Conservation (phyloP, 1,140 invertebrate species). For the Tetramorium alpestre region DNA sequence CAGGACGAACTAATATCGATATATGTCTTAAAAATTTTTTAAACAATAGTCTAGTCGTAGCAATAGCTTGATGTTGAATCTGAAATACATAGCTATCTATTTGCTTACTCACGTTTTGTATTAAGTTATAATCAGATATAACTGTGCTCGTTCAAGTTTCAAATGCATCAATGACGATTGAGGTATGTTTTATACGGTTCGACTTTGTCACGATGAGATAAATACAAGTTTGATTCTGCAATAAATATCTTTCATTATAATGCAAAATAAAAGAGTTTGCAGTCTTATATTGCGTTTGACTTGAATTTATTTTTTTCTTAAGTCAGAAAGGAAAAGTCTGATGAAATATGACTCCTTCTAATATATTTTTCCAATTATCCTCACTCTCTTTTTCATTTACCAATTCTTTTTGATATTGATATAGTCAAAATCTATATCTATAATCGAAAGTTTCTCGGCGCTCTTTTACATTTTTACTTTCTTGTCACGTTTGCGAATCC, state of each 20-base stretch:
- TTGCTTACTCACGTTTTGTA: slow-evolving; percentile 37
- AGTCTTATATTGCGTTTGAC: neutral
- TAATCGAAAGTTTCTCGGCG: neutral
- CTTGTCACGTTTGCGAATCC: neutral
- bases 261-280: neutral
- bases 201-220: neutral
- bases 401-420: neutral
- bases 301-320: neutral
- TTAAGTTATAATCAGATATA: slow-evolving; percentile 23
- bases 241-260: slow-evolving; percentile 2
- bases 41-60: no score
- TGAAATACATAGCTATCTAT: neutral
- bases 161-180: neutral
- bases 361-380: neutral
- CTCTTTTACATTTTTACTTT: neutral
- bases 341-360: neutral
- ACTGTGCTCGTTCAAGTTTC: slow-evolving; percentile 19
- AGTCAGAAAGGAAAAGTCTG: neutral
- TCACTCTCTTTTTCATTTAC: neutral
- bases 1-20: no score
- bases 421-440: no score
- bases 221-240: neutral
- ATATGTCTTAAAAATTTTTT: no score
- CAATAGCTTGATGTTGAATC: neutral
- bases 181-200: neutral